Conservation (phyloP, 2,888 invertebrate genomes). For the Meganola albula region DNA sequence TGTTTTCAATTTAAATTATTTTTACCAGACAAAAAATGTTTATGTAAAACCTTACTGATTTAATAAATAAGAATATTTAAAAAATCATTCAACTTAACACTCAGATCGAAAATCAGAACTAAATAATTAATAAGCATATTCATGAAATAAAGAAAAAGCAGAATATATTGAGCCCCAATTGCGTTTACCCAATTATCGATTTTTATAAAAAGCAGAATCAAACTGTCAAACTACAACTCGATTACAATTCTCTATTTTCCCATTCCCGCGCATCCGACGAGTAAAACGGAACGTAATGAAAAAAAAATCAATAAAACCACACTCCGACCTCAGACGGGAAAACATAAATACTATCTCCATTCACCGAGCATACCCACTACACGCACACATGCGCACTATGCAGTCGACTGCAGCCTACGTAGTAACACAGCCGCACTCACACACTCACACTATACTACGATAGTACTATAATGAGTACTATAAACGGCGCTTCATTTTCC, state of each 20-base stretch:
- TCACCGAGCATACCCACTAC: conserved; percentile 50
- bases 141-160: too few relatives aligned
- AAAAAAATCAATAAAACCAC: conserved; percentile 55
- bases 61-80: too few relatives aligned
- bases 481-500: conserved; percentile 68
- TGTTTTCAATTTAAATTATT: too few relatives aligned
- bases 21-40: too few relatives aligned
- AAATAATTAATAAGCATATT: too few relatives aligned
- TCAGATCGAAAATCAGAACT: too few relatives aligned
- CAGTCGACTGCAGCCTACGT: conserved; percentile 37
- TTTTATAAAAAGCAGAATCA: too few relatives aligned
- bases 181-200: too few relatives aligned
- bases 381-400: conserved; percentile 35
- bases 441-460: conserved; percentile 56
- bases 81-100: too few relatives aligned
- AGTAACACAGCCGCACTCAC: conserved; percentile 30
- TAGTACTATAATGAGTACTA: conserved; percentile 69
- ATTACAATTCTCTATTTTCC: conserved; percentile 31
- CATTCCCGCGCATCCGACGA: conserved; percentile 29
- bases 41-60: too few relatives aligned
- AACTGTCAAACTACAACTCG: conserved; percentile 32
- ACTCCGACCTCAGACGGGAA: conserved; percentile 42
- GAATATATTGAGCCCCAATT: too few relatives aligned
- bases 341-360: conserved; percentile 51
- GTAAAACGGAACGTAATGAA: conserved; percentile 31